Base-by-base conservation (phyloP, 2,888 invertebrate genomes). In the Drosophila subquinaria region DNA sequence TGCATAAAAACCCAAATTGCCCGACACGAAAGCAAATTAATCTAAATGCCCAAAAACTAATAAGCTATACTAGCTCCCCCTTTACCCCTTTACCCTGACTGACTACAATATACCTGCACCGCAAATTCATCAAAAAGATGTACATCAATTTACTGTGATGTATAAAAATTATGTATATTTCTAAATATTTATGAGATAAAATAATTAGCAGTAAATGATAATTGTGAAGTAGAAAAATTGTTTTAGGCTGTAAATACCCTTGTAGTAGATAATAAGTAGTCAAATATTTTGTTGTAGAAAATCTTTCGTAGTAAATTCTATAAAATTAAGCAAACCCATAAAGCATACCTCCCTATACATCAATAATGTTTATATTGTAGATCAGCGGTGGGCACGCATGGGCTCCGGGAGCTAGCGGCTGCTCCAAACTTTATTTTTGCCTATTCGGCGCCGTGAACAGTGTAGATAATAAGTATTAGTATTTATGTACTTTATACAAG, bases 1-100 rank as follows among this genome's bases (percentile, higher is more conserved):
- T 79, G 79, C 88, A 87, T 88, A 86, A 85, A 82, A 84, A 72
- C 65, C 63, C 47, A 73, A 76, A 69, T 68, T 63, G 71, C 56
- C 60, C 59, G 57, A 45, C 65, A 69, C 82, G 71, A 66, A 65
- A 55, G 33, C 76, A 73, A 81, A 72, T 84, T 80, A 82, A 84
- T 81, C 74, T 67, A 72, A 73, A 72, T 70, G 52, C 76, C 87
- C 62, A 13, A 72, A 77, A 80, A 75, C 73, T 79, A 76, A 77
- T 77, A 77, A 60, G 59, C 59, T 20, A 30, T n/a, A 10, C 17
- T 11, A 11, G 56, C 33, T 30, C 30, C 48, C 10, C 48, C 10
- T 4, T 10, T n/a, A 20, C 0, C 6, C 48, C 6, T 4, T 10
- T n/a, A 20, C 0, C 10, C 5, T 45, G 15, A 27, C 17, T 9